Conservation (phyloP, 2,797 vertebrate genomes). For the Fistularia commersonii region DNA sequence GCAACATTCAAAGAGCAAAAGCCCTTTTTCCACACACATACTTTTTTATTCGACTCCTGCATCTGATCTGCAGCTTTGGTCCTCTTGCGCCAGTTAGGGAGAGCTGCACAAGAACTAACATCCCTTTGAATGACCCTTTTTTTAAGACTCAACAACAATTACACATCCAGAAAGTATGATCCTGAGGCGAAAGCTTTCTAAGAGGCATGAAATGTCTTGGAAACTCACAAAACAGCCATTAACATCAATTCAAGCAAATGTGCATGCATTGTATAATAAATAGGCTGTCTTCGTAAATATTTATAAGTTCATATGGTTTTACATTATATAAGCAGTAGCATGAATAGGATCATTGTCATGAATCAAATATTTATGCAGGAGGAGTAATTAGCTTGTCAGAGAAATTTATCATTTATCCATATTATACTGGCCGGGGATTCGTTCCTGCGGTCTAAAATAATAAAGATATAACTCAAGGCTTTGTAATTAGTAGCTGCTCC, state of each 20-base stretch:
- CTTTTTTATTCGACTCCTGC: slow-evolving; percentile 10
- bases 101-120: slow-evolving; percentile 21
- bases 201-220: slow-evolving; percentile 1
- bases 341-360: slow-evolving; percentile 21
- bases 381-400: slow-evolving; percentile 22
- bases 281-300: neutral
- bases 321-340: slow-evolving; percentile 7
- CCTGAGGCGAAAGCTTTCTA: no score
- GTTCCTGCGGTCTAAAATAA: no score
- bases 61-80: slow-evolving; percentile 16
- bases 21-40: slow-evolving; percentile 19
- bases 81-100: slow-evolving; percentile 5
- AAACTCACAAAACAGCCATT: neutral
- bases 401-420: slow-evolving; percentile 11
- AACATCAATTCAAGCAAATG: neutral
- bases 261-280: slow-evolving; percentile 10
- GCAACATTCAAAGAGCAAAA: slow-evolving; percentile 39
- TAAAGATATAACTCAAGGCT: no score
- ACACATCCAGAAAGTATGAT: no score
- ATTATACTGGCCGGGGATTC: neutral
- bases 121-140: slow-evolving; percentile 17
- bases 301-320: slow-evolving; percentile 15
- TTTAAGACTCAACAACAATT: slow-evolving; percentile 3
- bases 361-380: slow-evolving; percentile 7
- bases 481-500: no score